Evolutionary conservation across 2,113 vertebrate species (phyloP).

Genomic region (Aspidoscelis tigris): DNA sequence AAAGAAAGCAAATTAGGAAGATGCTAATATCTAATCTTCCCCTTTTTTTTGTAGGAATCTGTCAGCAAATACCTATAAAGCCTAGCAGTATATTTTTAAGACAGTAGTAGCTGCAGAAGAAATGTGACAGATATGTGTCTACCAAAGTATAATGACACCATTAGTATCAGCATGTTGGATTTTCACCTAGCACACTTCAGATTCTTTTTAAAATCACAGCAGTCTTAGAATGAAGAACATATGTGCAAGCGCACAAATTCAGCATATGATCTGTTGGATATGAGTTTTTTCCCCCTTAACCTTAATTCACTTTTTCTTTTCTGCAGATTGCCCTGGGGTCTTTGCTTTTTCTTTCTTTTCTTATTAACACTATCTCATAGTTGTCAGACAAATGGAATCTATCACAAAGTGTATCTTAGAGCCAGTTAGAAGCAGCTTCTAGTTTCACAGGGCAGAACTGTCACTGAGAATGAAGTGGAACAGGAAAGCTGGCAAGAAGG

Average conservation of each 20-base stretch:
- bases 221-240: background rate
- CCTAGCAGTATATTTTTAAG: background rate
- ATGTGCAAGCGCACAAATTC: background rate
- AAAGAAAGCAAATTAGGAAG: background rate
- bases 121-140: conserved; percentile 15
- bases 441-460: conserved; percentile 27
- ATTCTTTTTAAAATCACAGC: background rate
- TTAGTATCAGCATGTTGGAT: background rate
- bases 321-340: background rate
- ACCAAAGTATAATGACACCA: background rate
- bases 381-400: conserved; percentile 11
- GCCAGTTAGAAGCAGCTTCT: background rate
- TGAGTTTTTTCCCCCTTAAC: conserved; percentile 33
- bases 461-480: conserved; percentile 28
- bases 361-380: conserved; percentile 33
- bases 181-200: background rate
- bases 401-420: conserved; percentile 19
- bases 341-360: conserved; percentile 35
- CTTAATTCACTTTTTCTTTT: conserved; percentile 27
- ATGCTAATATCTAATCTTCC: background rate
- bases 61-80: background rate
- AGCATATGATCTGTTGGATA: background rate
- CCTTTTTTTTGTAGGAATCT: background rate
- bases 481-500: background rate
- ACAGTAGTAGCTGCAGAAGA: background rate